Evolutionary conservation across 2,888 invertebrate species (phyloP).

Genomic region (Oegoconia quadripuncta): DNA sequence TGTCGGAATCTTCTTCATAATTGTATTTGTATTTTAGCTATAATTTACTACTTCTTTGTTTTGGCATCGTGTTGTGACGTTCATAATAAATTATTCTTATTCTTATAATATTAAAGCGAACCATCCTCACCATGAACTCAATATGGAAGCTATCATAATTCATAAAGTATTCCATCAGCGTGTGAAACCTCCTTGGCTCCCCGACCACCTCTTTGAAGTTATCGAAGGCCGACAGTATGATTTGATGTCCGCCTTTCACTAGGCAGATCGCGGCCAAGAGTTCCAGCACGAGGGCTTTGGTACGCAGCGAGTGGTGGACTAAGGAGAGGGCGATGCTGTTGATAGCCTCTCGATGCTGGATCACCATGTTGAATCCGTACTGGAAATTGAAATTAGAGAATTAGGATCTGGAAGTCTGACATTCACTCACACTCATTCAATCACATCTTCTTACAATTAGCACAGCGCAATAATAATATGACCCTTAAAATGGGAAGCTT

Average conservation of each 20-base stretch:
- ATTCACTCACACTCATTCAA: too few species aligned
- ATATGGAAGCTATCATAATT: conserved; percentile 98
- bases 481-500: too few species aligned
- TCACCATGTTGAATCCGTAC: conserved; percentile 99
- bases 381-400: conserved; percentile 48
- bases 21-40: too few species aligned
- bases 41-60: too few species aligned
- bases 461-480: too few species aligned
- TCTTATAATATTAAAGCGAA: too few species aligned
- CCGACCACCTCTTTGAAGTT: conserved; percentile 95
- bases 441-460: too few species aligned
- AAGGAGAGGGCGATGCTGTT: conserved; percentile 98
- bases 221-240: conserved; percentile 97
- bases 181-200: conserved; percentile 95
- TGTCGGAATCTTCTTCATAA: too few species aligned
- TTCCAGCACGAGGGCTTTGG: conserved; percentile 97
- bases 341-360: conserved; percentile 98
- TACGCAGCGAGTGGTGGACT: conserved; percentile 97
- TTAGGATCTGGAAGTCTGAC: background rate
- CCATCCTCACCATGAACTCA: conserved; percentile 97
- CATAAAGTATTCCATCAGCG: conserved; percentile 98
- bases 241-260: conserved; percentile 99
- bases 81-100: too few species aligned
- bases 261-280: conserved; percentile 98
- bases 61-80: too few species aligned